Conservation (phyloP, 2,888 invertebrate genomes). For the Dynastes maya region DNA sequence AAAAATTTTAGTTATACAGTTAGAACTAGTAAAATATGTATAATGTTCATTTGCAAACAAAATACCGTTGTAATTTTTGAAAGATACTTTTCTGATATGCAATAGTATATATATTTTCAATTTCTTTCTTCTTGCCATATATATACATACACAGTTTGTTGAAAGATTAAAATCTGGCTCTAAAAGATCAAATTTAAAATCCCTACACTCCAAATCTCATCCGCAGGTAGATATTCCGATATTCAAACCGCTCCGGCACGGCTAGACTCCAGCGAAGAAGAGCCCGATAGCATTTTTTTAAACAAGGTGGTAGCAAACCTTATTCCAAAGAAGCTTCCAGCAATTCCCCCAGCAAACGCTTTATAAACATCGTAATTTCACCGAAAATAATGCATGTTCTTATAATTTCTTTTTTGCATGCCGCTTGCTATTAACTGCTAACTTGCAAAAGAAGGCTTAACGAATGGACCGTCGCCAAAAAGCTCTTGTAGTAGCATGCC, state of each 20-base stretch:
- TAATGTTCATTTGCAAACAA: no score
- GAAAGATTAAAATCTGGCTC: no score
- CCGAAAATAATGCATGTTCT: conserved; percentile 61
- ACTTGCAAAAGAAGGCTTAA: conserved; percentile 33
- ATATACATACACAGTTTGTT: no score
- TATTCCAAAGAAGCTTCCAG: conserved; percentile 47
- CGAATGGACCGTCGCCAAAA: conserved; percentile 36
- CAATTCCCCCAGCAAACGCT: background rate
- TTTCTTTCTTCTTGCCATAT: no score
- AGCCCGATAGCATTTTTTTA: conserved; percentile 54
- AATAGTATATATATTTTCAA: no score
- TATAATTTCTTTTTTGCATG: conserved; percentile 59
- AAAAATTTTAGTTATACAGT: no score
- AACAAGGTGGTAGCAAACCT: conserved; percentile 47
- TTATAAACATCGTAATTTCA: conserved; percentile 32
- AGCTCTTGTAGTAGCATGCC: conserved; percentile 57
- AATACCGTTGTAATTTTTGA: no score
- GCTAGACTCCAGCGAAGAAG: conserved; percentile 61
- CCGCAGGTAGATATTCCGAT: conserved; percentile 61
- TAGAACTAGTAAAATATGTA: no score
- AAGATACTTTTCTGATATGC: no score
- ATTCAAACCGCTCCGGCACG: conserved; percentile 71
- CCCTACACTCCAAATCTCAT: conserved; percentile 42
- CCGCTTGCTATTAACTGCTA: conserved; percentile 53
- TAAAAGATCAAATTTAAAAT: no score